Base-by-base conservation (phyloP, 2,113 vertebrate genomes). In the Arenaria interpres region DNA sequence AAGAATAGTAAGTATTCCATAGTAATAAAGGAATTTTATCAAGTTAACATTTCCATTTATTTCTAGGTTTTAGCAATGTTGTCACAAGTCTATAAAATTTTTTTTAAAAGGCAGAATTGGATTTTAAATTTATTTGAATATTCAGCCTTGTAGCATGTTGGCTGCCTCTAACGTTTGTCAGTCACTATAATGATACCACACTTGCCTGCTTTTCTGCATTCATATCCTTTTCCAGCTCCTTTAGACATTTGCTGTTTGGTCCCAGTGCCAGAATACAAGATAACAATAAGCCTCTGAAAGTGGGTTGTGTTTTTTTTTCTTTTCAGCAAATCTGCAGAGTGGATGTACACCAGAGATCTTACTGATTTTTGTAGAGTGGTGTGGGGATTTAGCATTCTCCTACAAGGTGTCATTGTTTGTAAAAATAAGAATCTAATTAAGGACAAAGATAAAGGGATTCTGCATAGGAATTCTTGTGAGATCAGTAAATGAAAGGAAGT, bases 1-100 rank as follows among this genome's bases (percentile, higher is more conserved):
- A 74, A 78, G 51, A 75, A 56, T 28, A 86, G 72, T 62, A 86
- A 96, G 68, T 94, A 91, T 74, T 85, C 88, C 79, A 67, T 78
- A 82, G 24, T 48, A 74, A 88, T 71, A 62, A 79, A 72, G 37
- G 35, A 50, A 37, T 63, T 72, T 68, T 72, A 27, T 93, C 32
- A 76, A 5, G 2, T 56, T 89, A 66, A n/a, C 7, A 5, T n/a
- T 88, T 86, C 27, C 22, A 56, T 45, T 80, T 68, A 59, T 43
- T 67, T 80, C 21, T 86, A 72, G 5, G 9, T 81, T 71, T 86
- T 66, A 89, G 17, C 32, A 30, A 13, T 33, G 12, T 48, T 84
- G 19, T 76, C 17, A 50, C 22, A 53, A 83, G 22, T 45, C 8
- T 32, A 17, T 46, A 10, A 18, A n/a, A 2, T 3, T 3, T 46